Conservation (phyloP, 2,797 vertebrate genomes). For the Acrossocheilus wenchowensis region DNA sequence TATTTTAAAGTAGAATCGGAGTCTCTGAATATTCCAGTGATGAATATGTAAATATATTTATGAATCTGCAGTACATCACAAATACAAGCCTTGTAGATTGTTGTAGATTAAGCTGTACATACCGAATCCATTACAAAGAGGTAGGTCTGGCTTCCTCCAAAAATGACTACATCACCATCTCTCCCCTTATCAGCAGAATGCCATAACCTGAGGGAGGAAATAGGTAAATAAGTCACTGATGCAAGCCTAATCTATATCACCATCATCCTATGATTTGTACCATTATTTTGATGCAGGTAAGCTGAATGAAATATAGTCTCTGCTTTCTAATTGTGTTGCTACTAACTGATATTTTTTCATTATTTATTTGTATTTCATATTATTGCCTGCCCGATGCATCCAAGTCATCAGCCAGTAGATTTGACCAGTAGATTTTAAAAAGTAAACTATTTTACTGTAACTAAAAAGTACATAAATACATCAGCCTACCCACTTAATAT, state of each 20-base stretch:
- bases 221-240: not conserved
- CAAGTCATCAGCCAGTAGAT: too few relatives aligned
- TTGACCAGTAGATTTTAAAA: too few relatives aligned
- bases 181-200: constrained; percentile 89
- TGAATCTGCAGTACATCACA: not conserved
- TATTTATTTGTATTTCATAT: too few relatives aligned
- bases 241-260: not conserved
- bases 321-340: too few relatives aligned
- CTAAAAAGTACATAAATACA: too few relatives aligned
- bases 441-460: too few relatives aligned
- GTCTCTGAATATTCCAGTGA: not conserved
- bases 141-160: constrained; percentile 91
- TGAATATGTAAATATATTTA: not conserved
- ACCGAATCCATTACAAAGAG: constrained; percentile 87
- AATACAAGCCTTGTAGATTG: not conserved
- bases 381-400: too few relatives aligned
- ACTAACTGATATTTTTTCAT: too few relatives aligned
- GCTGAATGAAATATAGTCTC: too few relatives aligned
- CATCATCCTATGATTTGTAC: not conserved
- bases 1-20: constrained; percentile 1
- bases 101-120: constrained; percentile 64
- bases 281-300: not conserved
- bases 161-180: constrained; percentile 90
- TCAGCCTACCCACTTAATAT: too few relatives aligned
- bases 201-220: constrained; percentile 81